phyloP scores from a whole-genome alignment of 1,140 invertebrate genomes.

The Psix sp. region DNA sequence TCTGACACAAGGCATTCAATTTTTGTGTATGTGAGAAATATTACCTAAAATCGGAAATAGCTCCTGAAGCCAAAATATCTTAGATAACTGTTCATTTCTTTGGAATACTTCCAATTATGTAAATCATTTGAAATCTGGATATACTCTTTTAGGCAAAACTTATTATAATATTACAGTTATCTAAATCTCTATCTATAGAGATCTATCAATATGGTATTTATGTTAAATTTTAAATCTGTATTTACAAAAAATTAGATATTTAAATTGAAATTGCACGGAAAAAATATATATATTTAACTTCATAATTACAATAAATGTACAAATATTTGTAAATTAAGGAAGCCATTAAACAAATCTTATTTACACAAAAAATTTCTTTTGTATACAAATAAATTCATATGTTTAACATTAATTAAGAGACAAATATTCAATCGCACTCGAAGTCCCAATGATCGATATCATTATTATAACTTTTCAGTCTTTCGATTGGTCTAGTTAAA shows the following conservation, averaged over 20 bases:
- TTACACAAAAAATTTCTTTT: slow-evolving; percentile 30
- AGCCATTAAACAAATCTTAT: slow-evolving; percentile 37
- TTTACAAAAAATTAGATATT: slow-evolving; percentile 4
- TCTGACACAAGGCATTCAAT: too few species aligned
- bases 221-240: too few species aligned
- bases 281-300: slow-evolving; percentile 49
- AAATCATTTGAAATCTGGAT: too few species aligned
- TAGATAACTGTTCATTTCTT: too few species aligned
- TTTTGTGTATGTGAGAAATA: too few species aligned
- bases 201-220: too few species aligned
- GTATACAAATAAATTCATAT: slow-evolving; percentile 19
- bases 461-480: slow-evolving; percentile 69
- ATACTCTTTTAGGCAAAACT: too few species aligned
- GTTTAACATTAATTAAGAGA: slow-evolving; percentile 6
- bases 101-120: too few species aligned
- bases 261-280: slow-evolving; percentile 42
- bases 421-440: slow-evolving; percentile 50
- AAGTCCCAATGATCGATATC: slow-evolving; percentile 76
- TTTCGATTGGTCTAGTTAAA: slow-evolving; percentile 66
- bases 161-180: too few species aligned
- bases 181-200: too few species aligned
- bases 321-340: slow-evolving; percentile 32
- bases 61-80: too few species aligned
- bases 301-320: slow-evolving; percentile 40
- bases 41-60: too few species aligned